Evolutionary conservation across 2,888 invertebrate genomes (phyloP).

Genomic region (Nineta flava): DNA sequence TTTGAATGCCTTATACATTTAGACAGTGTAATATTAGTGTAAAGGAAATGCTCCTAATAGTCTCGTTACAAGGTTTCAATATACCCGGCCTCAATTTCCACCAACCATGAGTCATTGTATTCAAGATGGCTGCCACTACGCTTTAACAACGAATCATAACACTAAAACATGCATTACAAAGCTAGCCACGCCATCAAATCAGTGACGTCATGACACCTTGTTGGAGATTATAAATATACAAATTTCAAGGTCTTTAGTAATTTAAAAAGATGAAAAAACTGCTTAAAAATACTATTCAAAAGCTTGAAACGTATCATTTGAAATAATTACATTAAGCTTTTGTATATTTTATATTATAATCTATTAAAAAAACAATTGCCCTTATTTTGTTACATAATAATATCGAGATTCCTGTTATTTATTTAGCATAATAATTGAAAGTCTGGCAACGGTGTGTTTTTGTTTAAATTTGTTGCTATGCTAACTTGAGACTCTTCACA

Average conservation of each 20-base stretch:
- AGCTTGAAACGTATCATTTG: no score
- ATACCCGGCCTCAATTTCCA: conserved; percentile 43
- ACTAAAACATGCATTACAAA: conserved; percentile 20
- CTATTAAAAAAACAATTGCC: background rate
- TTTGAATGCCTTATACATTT: conserved; percentile 1
- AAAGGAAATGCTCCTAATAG: conserved; percentile 39
- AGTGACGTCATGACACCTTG: conserved; percentile 26
- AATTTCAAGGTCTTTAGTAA: conserved; percentile 27
- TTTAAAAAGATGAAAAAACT: background rate
- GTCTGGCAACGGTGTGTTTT: background rate
- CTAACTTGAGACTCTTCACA: background rate
- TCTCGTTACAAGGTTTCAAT: conserved; percentile 40
- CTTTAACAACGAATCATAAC: conserved; percentile 25
- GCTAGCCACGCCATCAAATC: conserved; percentile 27
- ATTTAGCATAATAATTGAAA: background rate
- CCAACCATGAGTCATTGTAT: conserved; percentile 43
- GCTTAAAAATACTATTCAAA: background rate
- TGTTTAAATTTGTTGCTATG: background rate
- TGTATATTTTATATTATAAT: background rate
- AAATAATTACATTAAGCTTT: no score
- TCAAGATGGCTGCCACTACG: conserved; percentile 44
- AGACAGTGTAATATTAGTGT: background rate
- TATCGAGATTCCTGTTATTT: background rate
- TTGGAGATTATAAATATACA: conserved; percentile 24
- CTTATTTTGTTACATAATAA: background rate